Base-by-base conservation (phyloP, 2,888 invertebrate genomes). In the Pseudoips prasinana region DNA sequence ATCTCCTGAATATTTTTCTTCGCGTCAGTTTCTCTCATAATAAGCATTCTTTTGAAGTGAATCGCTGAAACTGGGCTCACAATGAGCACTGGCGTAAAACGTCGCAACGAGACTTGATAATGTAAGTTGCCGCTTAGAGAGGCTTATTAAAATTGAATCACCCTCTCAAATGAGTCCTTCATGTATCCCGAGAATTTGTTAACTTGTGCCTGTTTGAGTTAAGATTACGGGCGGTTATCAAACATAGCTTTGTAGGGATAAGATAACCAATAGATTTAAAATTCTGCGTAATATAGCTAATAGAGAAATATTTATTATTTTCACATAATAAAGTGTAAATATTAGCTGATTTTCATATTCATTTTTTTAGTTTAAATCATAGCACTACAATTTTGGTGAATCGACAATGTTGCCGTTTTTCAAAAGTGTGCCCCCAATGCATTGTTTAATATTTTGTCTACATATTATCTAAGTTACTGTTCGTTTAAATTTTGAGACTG, bases 131-230 rank as follows among this genome's bases (percentile, higher is more conserved):
- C 63, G 57, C 68, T 69, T 65, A 60, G 57, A 66, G 56, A 34
- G 46, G 64, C 72, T 73, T 73, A 71, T 73, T 73, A 73, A 71
- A 73, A 68, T 73, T 72, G 62, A 66, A 73, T 72, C 57, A 60
- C 65, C 68, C 64, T 51, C 60, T 63, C 57, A 64, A 72, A 65
- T 60, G 69, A 62, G 59, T 61, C 59, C 45, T 54, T 54, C 57
- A 60, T 64, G 63, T 63, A 67, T 65, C 63, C 65, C 44, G 29
- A 49, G 52, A 46, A 60, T 58, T 64, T 52, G 55, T 51, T 40
- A 53, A 59, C 53, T 58, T 42, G 46, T 41, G 49, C 46, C 58
- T 44, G 47, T 67, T 60, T 61, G 39, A 49, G 48, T 45, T 34
- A 43, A 59, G 46, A 57, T 61, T 56, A 50, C 46, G 33, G 46